phyloP scores from a whole-genome alignment of 1,140 invertebrate genomes.

The Lasaia peninsularis region DNA sequence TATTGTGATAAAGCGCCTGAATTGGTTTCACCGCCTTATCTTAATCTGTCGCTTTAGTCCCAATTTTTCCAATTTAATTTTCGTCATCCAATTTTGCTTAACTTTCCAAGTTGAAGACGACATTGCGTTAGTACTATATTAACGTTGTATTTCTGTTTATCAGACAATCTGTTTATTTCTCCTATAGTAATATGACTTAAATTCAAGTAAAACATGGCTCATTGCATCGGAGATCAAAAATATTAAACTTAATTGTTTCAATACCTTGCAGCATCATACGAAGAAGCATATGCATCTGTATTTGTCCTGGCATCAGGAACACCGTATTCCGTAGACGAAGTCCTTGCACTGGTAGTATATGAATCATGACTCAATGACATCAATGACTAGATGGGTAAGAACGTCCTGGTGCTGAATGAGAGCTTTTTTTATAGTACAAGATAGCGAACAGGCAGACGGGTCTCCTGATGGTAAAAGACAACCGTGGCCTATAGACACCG shows the following conservation, averaged over 20 bases:
- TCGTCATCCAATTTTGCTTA: too few species aligned
- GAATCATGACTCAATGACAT: constrained; percentile 12
- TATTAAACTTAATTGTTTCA: neutral
- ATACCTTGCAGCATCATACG: constrained; percentile 45
- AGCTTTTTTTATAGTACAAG: constrained; percentile 29
- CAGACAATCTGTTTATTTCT: too few species aligned
- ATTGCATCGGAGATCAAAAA: neutral
- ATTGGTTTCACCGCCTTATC: too few species aligned
- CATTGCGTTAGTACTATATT: too few species aligned
- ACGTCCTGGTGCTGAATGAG: constrained; percentile 16
- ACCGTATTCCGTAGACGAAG: constrained; percentile 47
- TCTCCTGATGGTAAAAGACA: too few species aligned
- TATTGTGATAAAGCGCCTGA: too few species aligned
- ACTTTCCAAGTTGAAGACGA: too few species aligned
- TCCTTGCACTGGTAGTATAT: constrained; percentile 41
- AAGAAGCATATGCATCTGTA: constrained; percentile 45
- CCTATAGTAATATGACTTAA: too few species aligned
- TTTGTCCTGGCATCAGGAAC: constrained; percentile 35
- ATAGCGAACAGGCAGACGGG: constrained; percentile 31
- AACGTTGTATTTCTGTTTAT: too few species aligned
- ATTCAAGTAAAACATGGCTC: neutral
- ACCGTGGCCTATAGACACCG: too few species aligned
- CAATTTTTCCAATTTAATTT: too few species aligned
- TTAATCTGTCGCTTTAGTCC: too few species aligned
- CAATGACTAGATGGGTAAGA: constrained; percentile 2